Conservation (phyloP, 2,113 vertebrate genomes). For the Ibidorhyncha struthersii region DNA sequence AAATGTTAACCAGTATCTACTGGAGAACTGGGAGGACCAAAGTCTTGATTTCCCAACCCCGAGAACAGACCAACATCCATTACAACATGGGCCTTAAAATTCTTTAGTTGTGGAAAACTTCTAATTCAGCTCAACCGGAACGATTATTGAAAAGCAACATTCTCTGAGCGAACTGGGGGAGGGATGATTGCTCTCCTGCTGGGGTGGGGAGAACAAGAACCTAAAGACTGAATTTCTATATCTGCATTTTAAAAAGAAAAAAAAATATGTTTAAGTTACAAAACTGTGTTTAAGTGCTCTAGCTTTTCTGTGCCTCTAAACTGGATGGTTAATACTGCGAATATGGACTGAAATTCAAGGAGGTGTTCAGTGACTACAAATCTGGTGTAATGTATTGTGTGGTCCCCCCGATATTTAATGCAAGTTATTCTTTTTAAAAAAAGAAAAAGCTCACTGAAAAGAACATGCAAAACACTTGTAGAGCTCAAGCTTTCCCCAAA, state of each 20-base stretch:
- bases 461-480: neutral
- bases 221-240: neutral
- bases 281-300: constrained; percentile 34
- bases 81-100: neutral
- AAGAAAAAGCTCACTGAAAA: neutral
- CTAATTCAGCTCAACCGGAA: neutral
- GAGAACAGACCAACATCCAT: neutral
- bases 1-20: neutral
- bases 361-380: neutral
- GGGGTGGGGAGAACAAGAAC: neutral
- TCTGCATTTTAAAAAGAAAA: neutral
- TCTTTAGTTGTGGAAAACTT: neutral
- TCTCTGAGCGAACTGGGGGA: neutral
- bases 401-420: neutral
- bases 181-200: neutral
- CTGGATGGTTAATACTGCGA: neutral
- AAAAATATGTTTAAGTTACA: neutral
- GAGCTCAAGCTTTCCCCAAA: constrained; percentile 31
- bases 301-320: constrained; percentile 61
- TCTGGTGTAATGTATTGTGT: neutral
- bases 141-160: neutral
- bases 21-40: constrained; percentile 23
- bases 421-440: neutral
- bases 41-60: neutral
- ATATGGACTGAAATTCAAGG: neutral